Percentiles rank a stretch among this genome's conserved stretches.
phyloP scores from a whole-genome alignment of 2,113 vertebrate species.

The Toxostoma redivivum region DNA sequence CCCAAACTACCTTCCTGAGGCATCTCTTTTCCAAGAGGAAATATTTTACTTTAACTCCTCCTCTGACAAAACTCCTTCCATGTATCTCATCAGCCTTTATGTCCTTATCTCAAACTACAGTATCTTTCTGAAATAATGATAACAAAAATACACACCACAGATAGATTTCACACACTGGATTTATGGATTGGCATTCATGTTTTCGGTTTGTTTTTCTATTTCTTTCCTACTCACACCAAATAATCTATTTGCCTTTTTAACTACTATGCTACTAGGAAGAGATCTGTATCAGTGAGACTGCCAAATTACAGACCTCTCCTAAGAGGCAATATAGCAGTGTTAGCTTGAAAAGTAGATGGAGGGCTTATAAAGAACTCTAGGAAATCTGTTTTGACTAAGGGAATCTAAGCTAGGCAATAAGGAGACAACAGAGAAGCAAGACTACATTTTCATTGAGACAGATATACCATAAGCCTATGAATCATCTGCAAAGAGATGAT shows the following conservation, averaged over 20 bases:
- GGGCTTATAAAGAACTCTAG: background rate
- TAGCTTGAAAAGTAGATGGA: background rate
- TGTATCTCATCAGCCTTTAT: background rate
- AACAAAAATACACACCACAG: background rate
- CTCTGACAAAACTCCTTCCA: background rate
- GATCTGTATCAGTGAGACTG: background rate
- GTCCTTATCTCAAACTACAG: background rate
- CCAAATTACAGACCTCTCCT: background rate
- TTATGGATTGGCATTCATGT: background rate
- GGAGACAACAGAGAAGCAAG: background rate
- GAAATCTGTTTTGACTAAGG: background rate
- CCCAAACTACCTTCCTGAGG: background rate
- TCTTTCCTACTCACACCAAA: background rate
- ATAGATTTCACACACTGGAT: background rate
- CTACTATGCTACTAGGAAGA: background rate
- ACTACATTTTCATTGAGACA: background rate
- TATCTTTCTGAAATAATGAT: background rate
- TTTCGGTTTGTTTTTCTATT: background rate
- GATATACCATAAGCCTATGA: background rate
- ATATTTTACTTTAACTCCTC: background rate
- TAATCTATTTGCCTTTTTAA: background rate
- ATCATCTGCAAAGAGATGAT: constrained; percentile 16
- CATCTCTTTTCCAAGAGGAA: background rate
- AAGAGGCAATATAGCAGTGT: background rate
- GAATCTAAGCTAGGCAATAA: background rate